A percentile compares a stretch with the other conserved stretches of the same genome.
Conservation (phyloP, 2,888 invertebrate species). For the Cyclophora albipunctata region DNA sequence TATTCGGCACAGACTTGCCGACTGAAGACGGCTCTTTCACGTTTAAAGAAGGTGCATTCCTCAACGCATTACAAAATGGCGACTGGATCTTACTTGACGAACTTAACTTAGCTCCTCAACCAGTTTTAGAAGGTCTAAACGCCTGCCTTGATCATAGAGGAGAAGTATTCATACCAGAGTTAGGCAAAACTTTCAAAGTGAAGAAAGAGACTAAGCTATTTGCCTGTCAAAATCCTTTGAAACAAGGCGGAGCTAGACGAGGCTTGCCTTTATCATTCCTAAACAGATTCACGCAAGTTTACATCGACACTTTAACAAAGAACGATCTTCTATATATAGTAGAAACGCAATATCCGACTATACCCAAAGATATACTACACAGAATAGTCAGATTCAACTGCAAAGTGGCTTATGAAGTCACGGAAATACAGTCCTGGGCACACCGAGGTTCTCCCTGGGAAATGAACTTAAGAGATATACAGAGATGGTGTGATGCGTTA, state of each 20-base stretch:
- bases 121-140: constrained; percentile 98
- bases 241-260: constrained; percentile 96
- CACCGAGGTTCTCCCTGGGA: constrained; percentile 94
- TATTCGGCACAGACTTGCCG: constrained; percentile 98
- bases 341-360: constrained; percentile 76
- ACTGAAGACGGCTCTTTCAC: constrained; percentile 95
- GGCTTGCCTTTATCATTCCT: constrained; percentile 97
- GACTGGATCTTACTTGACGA: constrained; percentile 99
- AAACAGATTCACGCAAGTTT: constrained; percentile 96
- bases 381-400: constrained; percentile 88
- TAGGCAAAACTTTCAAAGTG: constrained; percentile 89
- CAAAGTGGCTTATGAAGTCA: constrained; percentile 78
- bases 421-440: constrained; percentile 80
- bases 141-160: constrained; percentile 98
- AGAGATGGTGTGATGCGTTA: constrained; percentile 92
- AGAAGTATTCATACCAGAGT: constrained; percentile 95
- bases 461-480: constrained; percentile 96
- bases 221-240: constrained; percentile 97
- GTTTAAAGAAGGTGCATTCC: constrained; percentile 97
- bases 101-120: constrained; percentile 97
- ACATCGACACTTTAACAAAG: constrained; percentile 77
- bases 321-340: constrained; percentile 82
- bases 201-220: constrained; percentile 89
- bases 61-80: constrained; percentile 92
- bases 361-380: constrained; percentile 76